phyloP scores from a whole-genome alignment of 35 echinoderm and acorn worm genomes.

The Holothuria glaberrima region DNA sequence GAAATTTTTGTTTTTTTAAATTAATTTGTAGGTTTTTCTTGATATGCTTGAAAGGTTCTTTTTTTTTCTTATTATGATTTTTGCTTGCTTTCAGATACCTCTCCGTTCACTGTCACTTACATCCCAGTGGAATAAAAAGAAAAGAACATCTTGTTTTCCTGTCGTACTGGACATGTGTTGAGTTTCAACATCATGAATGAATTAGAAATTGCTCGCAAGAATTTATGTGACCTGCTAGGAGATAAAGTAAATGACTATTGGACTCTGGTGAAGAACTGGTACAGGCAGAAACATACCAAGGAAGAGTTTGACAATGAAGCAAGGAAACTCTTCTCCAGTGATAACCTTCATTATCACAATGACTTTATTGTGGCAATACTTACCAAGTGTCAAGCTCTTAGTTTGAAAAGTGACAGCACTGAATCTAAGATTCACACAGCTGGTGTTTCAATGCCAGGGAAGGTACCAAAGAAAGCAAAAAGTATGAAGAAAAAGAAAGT shows the following conservation, averaged over 20 bases:
- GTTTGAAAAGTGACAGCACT: conserved; percentile 31
- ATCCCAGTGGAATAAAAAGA: not conserved
- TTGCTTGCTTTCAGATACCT: not conserved
- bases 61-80: not conserved
- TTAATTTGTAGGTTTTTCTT: not conserved
- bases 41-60: not conserved
- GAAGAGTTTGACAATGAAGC: conserved; percentile 94
- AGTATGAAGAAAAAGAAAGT: conserved; percentile 83
- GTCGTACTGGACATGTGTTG: not conserved
- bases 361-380: conserved; percentile 90
- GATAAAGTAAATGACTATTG: conserved; percentile 48
- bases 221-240: conserved; percentile 21
- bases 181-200: not conserved
- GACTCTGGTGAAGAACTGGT: conserved; percentile 60
- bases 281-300: conserved; percentile 72
- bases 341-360: conserved; percentile 85
- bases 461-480: conserved; percentile 71
- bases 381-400: conserved; percentile 78
- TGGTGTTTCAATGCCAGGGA: conserved; percentile 48
- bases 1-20: too few species aligned
- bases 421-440: conserved; percentile 44
- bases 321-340: conserved; percentile 62
- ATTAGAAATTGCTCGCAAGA: conserved; percentile 46
- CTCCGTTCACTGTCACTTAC: not conserved
- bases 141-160: not conserved